Evolutionary conservation across 2,888 invertebrate genomes (phyloP).

Genomic region (Melieria omissa): DNA sequence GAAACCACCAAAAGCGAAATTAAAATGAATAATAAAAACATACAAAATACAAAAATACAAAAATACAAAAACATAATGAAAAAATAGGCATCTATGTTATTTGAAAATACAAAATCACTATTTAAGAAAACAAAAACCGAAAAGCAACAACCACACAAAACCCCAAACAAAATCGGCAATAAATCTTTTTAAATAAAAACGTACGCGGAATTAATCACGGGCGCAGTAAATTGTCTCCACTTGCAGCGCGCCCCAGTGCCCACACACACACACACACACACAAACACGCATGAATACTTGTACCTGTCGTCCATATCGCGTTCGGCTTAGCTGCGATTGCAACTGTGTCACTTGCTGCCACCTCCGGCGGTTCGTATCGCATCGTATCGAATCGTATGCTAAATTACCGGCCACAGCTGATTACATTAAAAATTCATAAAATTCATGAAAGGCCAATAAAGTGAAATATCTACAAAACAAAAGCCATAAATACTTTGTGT

Average conservation of each 20-base stretch:
- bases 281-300: neutral
- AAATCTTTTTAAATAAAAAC: constrained; percentile 22
- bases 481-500: neutral
- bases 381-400: neutral
- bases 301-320: neutral
- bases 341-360: constrained; percentile 17
- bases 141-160: neutral
- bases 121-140: constrained; percentile 25
- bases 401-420: constrained; percentile 15
- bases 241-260: neutral
- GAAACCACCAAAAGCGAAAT: no score
- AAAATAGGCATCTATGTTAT: no score
- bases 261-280: neutral
- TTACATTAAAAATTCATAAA: constrained; percentile 27
- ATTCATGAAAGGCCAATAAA: constrained; percentile 6
- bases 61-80: no score
- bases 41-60: no score
- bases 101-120: no score
- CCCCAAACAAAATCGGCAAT: constrained; percentile 18
- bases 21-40: no score
- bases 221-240: neutral
- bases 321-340: neutral
- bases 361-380: neutral
- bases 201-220: constrained; percentile 18
- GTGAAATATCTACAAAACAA: neutral